These are phyloP conservation scores for Latrodectus geometricus DNA, from an alignment of 1,140 invertebrate genomes.

Conservation along the genomic window DNA sequence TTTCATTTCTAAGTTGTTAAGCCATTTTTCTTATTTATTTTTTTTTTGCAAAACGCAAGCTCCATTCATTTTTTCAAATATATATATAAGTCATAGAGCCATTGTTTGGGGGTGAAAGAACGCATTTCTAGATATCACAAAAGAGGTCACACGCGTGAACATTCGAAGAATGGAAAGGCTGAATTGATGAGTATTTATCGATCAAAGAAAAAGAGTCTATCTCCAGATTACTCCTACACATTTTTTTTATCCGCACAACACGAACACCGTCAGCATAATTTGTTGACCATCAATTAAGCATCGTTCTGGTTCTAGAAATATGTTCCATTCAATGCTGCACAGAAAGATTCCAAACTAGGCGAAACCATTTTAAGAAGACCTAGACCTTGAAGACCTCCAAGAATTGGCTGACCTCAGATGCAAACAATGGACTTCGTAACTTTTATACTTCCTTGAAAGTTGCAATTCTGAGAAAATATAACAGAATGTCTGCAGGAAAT, in stretches of 20 bases:
- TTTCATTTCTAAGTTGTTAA: no score
- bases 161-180: slow-evolving; percentile 8
- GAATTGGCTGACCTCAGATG: slow-evolving; percentile 26
- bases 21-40: no score
- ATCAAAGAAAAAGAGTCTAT: slow-evolving; percentile 24
- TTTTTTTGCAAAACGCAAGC: background rate
- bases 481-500: no score
- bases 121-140: slow-evolving; percentile 21
- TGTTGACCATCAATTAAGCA: background rate
- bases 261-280: slow-evolving; percentile 5
- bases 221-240: slow-evolving; percentile 18
- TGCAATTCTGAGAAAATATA: background rate
- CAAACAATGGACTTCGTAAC: slow-evolving; percentile 25
- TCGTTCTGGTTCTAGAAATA: slow-evolving; percentile 33
- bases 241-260: slow-evolving; percentile 33
- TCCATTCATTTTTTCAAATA: background rate
- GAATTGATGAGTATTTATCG: slow-evolving; percentile 22
- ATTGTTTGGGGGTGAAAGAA: slow-evolving; percentile 31
- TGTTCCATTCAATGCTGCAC: slow-evolving; percentile 15
- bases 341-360: slow-evolving; percentile 6
- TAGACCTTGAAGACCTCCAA: slow-evolving; percentile 46
- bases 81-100: no score
- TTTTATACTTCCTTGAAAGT: slow-evolving; percentile 27
- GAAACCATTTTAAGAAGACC: slow-evolving; percentile 33
- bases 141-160: slow-evolving; percentile 54